These are phyloP conservation scores for Henricia sp. DNA, from an alignment of 53 echinoderm and acorn worm species.

Conservation along the genomic window DNA sequence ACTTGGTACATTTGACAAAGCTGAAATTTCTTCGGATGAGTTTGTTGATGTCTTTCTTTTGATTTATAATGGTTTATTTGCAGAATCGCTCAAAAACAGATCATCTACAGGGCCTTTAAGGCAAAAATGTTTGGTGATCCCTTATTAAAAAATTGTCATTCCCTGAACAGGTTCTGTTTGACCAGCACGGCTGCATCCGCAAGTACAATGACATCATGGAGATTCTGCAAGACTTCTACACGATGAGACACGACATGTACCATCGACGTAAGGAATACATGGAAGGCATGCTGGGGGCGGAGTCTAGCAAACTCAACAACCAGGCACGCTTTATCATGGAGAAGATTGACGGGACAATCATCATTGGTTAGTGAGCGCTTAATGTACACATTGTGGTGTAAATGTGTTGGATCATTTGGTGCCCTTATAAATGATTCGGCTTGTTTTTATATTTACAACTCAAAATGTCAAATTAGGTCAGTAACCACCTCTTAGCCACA, in stretches of 20 bases:
- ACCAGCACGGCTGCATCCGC: slow-evolving; percentile 84
- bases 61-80: too few species aligned
- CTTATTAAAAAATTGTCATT: too few species aligned
- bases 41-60: too few species aligned
- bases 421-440: background rate
- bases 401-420: too few species aligned
- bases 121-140: too few species aligned
- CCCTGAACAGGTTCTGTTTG: slow-evolving; percentile 82
- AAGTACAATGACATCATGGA: slow-evolving; percentile 80
- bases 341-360: slow-evolving; percentile 90
- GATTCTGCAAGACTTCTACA: slow-evolving; percentile 85
- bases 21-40: too few species aligned
- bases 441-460: background rate
- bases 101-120: too few species aligned
- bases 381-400: too few species aligned
- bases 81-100: too few species aligned
- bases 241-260: slow-evolving; percentile 74
- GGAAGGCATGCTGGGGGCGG: slow-evolving; percentile 84
- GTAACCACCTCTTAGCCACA: too few species aligned
- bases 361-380: slow-evolving; percentile 74
- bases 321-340: slow-evolving; percentile 99
- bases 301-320: slow-evolving; percentile 85
- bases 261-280: slow-evolving; percentile 81
- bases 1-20: too few species aligned
- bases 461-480: too few species aligned